Evolutionary conservation across 2,888 invertebrate genomes (phyloP).

Genomic region (Standfussiana lucernea): DNA sequence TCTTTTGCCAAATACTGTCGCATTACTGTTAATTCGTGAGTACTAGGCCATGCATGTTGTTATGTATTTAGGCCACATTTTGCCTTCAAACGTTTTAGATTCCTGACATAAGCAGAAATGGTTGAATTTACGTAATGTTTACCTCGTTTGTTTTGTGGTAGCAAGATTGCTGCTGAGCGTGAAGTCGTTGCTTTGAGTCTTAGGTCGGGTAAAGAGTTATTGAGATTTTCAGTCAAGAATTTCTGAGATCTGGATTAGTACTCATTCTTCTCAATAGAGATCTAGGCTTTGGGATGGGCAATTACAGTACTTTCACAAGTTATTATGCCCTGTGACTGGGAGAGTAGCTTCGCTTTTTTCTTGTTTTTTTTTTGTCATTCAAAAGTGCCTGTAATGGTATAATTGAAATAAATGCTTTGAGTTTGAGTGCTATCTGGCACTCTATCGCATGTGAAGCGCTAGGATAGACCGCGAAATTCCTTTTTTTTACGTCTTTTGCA

Average conservation of each 20-base stretch:
- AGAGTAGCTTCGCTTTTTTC: no score
- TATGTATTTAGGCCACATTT: slow-evolving; percentile 6
- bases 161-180: background rate
- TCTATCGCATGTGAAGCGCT: no score
- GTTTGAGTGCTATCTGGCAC: background rate
- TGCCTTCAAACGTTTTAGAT: background rate
- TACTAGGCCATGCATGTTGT: slow-evolving; percentile 17
- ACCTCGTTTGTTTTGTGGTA: background rate
- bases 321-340: no score
- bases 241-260: background rate
- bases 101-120: background rate
- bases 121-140: background rate
- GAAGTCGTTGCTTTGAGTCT: background rate
- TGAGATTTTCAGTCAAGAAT: background rate
- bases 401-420: no score
- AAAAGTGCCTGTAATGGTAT: no score
- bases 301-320: no score
- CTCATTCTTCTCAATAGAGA: no score
- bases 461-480: no score
- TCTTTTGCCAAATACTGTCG: slow-evolving; percentile 54
- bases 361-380: no score
- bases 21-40: slow-evolving; percentile 60
- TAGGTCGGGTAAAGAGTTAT: background rate
- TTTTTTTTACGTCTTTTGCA: no score
- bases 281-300: no score